These are phyloP conservation scores for Diprion similis DNA, from an alignment of 1,140 invertebrate genomes.

Conservation along the genomic window DNA sequence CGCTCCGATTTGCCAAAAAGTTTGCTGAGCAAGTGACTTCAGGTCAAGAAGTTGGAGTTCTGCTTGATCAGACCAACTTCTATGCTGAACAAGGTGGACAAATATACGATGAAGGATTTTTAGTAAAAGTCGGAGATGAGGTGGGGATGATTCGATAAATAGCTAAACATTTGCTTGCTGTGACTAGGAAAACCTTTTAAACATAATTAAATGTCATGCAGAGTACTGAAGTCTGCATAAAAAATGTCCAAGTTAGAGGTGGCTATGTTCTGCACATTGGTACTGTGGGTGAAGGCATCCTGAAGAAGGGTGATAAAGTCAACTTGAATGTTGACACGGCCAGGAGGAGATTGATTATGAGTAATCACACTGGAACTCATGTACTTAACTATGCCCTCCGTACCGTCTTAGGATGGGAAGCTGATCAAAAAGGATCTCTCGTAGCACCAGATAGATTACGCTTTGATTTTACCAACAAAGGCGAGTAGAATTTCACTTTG, in stretches of 20 bases:
- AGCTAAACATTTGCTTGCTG: not conserved
- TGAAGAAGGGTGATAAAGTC: conserved; percentile 89
- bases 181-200: conserved; percentile 8
- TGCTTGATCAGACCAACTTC: conserved; percentile 94
- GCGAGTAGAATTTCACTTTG: conserved; percentile 36
- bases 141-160: conserved; percentile 44
- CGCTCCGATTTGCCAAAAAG: conserved; percentile 77
- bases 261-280: conserved; percentile 97
- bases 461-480: conserved; percentile 98
- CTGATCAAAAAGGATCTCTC: conserved; percentile 97
- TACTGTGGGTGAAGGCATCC: conserved; percentile 77
- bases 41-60: conserved; percentile 90
- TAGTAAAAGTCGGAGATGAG: conserved; percentile 87
- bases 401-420: conserved; percentile 86
- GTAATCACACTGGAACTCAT: conserved; percentile 99
- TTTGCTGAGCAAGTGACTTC: conserved; percentile 87
- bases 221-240: conserved; percentile 90
- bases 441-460: conserved; percentile 95
- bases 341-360: conserved; percentile 91
- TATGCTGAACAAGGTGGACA: conserved; percentile 99
- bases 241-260: conserved; percentile 94
- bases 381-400: conserved; percentile 94
- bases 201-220: conserved; percentile 44
- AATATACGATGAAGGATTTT: conserved; percentile 96
- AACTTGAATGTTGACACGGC: conserved; percentile 83